A percentile compares a stretch with the other conserved stretches of the same genome.
Evolutionary conservation across 1,140 invertebrate species (phyloP).

Genomic region (Bilobella aurantiaca): DNA sequence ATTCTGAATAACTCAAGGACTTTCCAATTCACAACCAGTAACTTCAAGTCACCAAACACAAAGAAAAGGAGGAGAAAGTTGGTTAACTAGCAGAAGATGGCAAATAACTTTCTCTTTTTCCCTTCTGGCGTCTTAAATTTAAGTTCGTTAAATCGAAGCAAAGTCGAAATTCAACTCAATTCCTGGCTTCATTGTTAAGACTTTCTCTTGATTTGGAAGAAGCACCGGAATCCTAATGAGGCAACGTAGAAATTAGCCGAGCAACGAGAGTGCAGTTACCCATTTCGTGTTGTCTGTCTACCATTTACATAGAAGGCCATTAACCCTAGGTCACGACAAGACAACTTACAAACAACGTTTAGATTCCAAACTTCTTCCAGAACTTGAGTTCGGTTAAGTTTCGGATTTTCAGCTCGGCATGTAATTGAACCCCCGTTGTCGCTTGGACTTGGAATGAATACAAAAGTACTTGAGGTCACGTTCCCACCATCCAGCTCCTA

Average conservation of each 20-base stretch:
- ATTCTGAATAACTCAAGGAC: no score
- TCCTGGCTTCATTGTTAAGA: background rate
- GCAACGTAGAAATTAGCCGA: background rate
- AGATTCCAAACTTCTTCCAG: conserved; percentile 74
- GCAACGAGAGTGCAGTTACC: background rate
- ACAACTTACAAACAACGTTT: conserved; percentile 73
- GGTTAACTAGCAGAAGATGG: no score
- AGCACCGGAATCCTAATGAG: no score
- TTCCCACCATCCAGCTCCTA: conserved; percentile 72
- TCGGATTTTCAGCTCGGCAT: conserved; percentile 79
- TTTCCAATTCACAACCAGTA: no score
- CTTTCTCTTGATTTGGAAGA: background rate
- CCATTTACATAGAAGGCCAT: background rate
- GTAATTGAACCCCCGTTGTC: conserved; percentile 72
- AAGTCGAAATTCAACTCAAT: background rate
- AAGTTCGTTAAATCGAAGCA: background rate
- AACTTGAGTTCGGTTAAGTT: conserved; percentile 59
- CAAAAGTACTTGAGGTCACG: conserved; percentile 69
- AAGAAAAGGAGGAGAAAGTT: background rate
- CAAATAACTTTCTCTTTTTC: background rate
- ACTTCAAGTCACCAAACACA: conserved; percentile 3
- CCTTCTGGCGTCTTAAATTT: background rate
- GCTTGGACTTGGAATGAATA: conserved; percentile 56
- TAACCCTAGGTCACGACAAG: background rate
- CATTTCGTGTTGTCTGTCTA: background rate